Evolutionary conservation across 1,140 invertebrate species (phyloP).

Genomic region (Reticulitermes speratus): DNA sequence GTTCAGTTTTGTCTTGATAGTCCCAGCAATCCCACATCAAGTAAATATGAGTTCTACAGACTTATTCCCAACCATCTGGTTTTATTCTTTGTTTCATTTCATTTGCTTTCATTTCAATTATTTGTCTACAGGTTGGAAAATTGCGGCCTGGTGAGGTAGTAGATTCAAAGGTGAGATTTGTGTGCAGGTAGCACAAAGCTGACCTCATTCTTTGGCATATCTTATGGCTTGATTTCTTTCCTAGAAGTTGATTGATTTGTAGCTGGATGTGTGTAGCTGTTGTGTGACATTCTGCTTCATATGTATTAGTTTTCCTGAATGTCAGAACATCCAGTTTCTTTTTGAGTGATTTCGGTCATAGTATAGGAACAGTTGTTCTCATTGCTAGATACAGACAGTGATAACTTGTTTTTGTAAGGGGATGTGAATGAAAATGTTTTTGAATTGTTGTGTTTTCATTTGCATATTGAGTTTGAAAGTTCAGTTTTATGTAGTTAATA

Average conservation of each 20-base stretch:
- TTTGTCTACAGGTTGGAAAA: conserved; percentile 64
- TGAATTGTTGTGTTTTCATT: too few relatives aligned
- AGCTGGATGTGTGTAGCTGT: background rate
- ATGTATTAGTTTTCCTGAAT: conserved; percentile 37
- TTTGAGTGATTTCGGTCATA: too few relatives aligned
- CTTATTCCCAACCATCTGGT: conserved; percentile 10
- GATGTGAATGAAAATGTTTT: too few relatives aligned
- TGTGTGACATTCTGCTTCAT: conserved; percentile 30
- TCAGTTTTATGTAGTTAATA: too few relatives aligned
- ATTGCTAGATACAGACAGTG: too few relatives aligned
- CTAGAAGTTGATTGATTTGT: background rate
- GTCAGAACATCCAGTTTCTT: conserved; percentile 3
- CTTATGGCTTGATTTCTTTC: conserved; percentile 25
- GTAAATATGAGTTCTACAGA: background rate
- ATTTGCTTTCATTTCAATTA: conserved; percentile 37
- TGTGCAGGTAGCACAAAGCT: conserved; percentile 62
- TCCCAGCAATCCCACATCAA: background rate
- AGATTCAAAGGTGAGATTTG: conserved; percentile 75
- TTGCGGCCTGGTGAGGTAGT: conserved; percentile 77
- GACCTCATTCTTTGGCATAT: conserved; percentile 51
- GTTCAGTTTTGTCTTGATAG: conserved; percentile 24
- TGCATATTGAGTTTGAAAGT: too few relatives aligned
- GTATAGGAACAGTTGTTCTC: too few relatives aligned
- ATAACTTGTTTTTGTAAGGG: too few relatives aligned
- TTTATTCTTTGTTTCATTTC: conserved; percentile 36